Evolutionary conservation across 2,113 vertebrate species (phyloP).

Genomic region (Chionodraco myersi): DNA sequence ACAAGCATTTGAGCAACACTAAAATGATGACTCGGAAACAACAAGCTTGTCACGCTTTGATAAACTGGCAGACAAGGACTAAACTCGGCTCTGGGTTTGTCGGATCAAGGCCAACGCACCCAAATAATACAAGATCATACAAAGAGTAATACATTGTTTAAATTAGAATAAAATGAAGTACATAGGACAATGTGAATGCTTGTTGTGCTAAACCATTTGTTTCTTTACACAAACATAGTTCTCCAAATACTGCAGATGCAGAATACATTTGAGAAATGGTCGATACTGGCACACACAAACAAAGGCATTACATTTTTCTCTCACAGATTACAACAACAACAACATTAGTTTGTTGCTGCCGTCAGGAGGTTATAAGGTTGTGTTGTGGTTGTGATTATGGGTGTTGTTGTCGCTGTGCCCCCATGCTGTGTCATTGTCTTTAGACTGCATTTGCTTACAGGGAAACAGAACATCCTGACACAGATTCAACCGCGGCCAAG

Average conservation of each 20-base stretch:
- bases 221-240: neutral
- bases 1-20: no score
- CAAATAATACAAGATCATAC: neutral
- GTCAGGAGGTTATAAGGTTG: conserved; percentile 7
- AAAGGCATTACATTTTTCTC: neutral
- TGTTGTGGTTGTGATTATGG: conserved; percentile 17
- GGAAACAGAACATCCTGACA: conserved; percentile 53
- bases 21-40: no score
- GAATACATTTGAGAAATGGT: neutral
- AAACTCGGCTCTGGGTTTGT: neutral
- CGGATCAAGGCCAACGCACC: neutral
- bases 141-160: neutral
- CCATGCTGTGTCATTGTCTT: conserved; percentile 43
- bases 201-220: neutral
- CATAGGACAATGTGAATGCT: neutral
- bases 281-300: neutral
- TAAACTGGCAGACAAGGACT: no score
- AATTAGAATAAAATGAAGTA: neutral
- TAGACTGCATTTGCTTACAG: conserved; percentile 28
- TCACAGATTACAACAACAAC: neutral
- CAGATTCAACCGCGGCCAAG: conserved; percentile 42
- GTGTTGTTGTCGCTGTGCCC: conserved; percentile 11
- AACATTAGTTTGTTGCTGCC: neutral
- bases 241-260: neutral
- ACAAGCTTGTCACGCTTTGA: no score